Base-by-base conservation (phyloP, 1,140 invertebrate genomes). In the Drosophila arizonae region DNA sequence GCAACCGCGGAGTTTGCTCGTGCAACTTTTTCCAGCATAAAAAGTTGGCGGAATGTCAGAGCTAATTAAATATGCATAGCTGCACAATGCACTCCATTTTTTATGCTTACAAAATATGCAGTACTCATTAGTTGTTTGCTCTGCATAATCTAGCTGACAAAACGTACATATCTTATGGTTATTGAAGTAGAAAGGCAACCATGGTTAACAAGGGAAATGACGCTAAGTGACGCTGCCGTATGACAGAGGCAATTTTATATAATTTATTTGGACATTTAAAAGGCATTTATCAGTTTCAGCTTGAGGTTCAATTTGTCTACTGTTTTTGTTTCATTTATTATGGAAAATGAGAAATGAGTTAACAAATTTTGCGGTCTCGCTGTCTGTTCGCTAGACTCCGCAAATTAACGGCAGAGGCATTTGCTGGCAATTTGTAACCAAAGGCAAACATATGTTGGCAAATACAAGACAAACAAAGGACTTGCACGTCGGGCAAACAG, bases 381-480 rank as follows among this genome's bases (percentile, higher is more conserved):
- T 10, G 36, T 56, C 58, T 67, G 82, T 30, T 76, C 61, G 63
- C 51, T 30, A 73, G 76, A 69, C 10, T 39, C 11, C 36, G 4
- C 69, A 77, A 85, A 77, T 86, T 75, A 86, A 85, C 65, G 77
- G 70, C 67, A 73, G 64, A 61, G 79, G 72, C 84, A 70, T 87
- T 84, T 67, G 72, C 67, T 41, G 63, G 67, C 73, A 78, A 67
- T 78, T 76, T 88, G 84, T 84, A 88, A 88, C 82, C 74, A 67
- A 65, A 65, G 84, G 79, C 82, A 63, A 75, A 86, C 82, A 87
- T 87, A 87, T 87, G 82, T 87, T 88, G 80, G 84, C 84, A 87
- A 88, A 87, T 87, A 84, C 52, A 87, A 87, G 70, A 88, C 84
- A 88, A 87, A 87, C 79, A 86, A 82, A 74, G 69, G 72, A 72